Evolutionary conservation across 2,888 invertebrate species (phyloP), one percentile per base, ranked within the genome.

Genomic region (Diadegma fenestrale): DNA sequence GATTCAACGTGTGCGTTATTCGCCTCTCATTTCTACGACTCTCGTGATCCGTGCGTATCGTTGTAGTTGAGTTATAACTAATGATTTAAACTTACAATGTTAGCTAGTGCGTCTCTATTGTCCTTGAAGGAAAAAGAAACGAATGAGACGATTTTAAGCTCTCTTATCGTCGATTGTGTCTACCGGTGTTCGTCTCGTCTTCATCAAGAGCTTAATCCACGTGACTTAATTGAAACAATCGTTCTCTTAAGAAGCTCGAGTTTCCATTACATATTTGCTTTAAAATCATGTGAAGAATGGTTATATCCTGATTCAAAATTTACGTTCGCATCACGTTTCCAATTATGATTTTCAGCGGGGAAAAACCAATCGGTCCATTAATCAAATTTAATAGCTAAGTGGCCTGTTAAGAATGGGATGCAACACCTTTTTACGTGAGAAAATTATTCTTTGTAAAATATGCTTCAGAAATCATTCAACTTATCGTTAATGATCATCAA

Each of bases 41-140:
- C 17, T 66, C 45, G 7, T 30, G 43, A 30, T 75, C 45, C 19
- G 37, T 80, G 54, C 54, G 76, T 76, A 63, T 64, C 64, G 54
- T 54, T 45, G 48, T 45, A 37, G 61, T 26, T 69, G 41, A 63
- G 54, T 71, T 64, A n/a, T n/a, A 43, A 71, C 75, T 81, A 77
- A 77, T 68, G 61, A 41, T 66, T 80, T 63, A 71, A 84, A 76
- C 71, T 76, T 66, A 84, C 80, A 84, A 66, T 84, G 83, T 83
- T 43, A 61, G 61, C n/a, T 22, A 2, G 26, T 77, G 68, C 75
- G 22, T 19, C 19, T 58, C 19, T 77, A 33, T 64, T 30, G 80
- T 76, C 84, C 84, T 80, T 84, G 80, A 30, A 2, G 48, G 19
- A 43, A 45, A 33, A 54, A 54, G 61, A 51, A 22, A 26, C 43